Base-by-base conservation (phyloP, 2,888 invertebrate species). In the Alloscopus bannaensis region DNA sequence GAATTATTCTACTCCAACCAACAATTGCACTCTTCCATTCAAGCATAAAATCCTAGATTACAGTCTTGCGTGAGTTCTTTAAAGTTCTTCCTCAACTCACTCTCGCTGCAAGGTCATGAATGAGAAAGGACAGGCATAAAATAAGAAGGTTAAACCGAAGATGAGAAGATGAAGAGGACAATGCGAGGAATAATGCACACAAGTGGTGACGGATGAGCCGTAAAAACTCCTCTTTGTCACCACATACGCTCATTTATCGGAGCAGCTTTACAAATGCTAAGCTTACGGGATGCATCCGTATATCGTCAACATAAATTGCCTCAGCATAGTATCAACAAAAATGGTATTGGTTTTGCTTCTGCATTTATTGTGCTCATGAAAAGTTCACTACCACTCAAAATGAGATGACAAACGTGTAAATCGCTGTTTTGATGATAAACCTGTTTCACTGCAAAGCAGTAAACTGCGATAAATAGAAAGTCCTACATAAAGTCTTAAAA, bases 101-200 rank as follows among this genome's bases (percentile, higher is more conserved):
- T 73, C 65, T 64, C 65, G 26, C 55, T 66, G 75, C 75, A 75
- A 75, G 75, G 75, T 75, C 75, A 75, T 47, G 68, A 75, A 66
- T 75, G 68, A 75, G 31, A 22, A 22, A 50, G n/a, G 45, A 26
- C 59, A 13, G 11, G 24, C 68, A 57, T 60, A 47, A 55, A 59
- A 55, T 65, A 50, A 68, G 47, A 62, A 42, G 6, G 42, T 3
- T 36, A n/a, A 29, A n/a, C 13, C 20, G 69, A 57, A 16, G 3
- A 59, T 29, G 66, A n/a, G 22, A 47, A 57, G 3, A 52, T 6
- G n/a, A 47, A 18, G 8, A 3, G 18, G 6, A 4, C 6, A 47
- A n/a, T 13, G n/a, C 47, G 47, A 47, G 20, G 52, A 22, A 36
- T 13, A 36, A 8, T 13, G 3, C 3, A 52, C 24, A 24, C 3